phyloP scores from a whole-genome alignment of 2,113 vertebrate species.

The Gasterosteus aculeatus region DNA sequence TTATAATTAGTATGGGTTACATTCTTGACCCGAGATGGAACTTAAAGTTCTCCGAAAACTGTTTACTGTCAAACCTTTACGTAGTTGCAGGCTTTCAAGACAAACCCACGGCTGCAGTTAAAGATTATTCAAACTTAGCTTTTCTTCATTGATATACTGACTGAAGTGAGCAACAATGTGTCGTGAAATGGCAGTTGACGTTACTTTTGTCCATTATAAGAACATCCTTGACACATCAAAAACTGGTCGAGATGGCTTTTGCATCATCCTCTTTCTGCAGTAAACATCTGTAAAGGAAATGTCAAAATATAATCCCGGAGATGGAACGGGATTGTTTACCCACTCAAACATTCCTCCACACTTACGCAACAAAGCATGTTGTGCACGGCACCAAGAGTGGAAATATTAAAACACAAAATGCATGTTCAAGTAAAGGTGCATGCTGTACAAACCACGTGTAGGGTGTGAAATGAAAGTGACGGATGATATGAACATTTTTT shows the following conservation, averaged over 20 bases:
- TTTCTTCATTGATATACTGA: neutral
- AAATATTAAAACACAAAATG: too few relatives aligned
- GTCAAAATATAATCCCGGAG: constrained; percentile 52
- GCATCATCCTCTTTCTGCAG: constrained; percentile 32
- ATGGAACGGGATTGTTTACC: constrained; percentile 62
- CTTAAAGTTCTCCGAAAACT: constrained; percentile 14
- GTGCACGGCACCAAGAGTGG: too few relatives aligned
- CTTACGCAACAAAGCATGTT: too few relatives aligned
- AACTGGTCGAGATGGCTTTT: constrained; percentile 7
- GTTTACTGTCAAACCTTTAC: neutral
- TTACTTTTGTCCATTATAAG: constrained; percentile 2
- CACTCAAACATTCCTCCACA: constrained; percentile 68
- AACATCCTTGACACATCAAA: neutral
- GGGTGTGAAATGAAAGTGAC: too few relatives aligned
- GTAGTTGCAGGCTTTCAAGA: neutral
- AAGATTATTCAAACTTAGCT: neutral
- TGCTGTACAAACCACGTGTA: too few relatives aligned
- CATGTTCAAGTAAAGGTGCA: too few relatives aligned
- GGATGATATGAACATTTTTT: too few relatives aligned
- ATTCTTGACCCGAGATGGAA: constrained; percentile 33
- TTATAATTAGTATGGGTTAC: constrained; percentile 56
- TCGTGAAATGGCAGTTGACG: neutral
- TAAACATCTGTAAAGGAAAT: constrained; percentile 60
- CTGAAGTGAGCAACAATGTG: neutral
- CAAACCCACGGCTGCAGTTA: neutral